A percentile compares a stretch with the other conserved stretches of the same genome.
These are phyloP conservation scores for Formica selysi DNA, from an alignment of 1,140 invertebrate genomes.

Conservation along the genomic window DNA sequence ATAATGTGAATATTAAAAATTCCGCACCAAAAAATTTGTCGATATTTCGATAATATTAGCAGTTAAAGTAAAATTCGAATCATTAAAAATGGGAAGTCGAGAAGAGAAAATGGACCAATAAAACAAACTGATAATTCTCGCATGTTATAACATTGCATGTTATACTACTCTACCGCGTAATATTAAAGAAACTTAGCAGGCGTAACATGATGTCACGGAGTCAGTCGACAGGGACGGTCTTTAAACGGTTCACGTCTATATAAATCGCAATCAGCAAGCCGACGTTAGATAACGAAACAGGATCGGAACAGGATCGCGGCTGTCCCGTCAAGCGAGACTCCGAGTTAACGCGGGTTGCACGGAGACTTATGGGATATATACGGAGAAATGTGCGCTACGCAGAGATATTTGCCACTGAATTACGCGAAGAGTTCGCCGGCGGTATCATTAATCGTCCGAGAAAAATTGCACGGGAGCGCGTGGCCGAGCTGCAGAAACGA, in stretches of 20 bases:
- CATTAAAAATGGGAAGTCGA: background rate
- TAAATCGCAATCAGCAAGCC: slow-evolving; percentile 64
- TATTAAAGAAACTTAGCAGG: background rate
- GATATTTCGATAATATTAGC: background rate
- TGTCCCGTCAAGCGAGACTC: slow-evolving; percentile 24
- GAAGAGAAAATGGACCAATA: background rate
- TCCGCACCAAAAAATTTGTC: background rate
- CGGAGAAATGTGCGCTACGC: no score
- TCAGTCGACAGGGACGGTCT: slow-evolving; percentile 18
- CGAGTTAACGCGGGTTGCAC: slow-evolving; percentile 5
- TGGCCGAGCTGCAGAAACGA: background rate
- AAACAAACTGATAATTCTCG: slow-evolving; percentile 8
- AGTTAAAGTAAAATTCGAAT: background rate
- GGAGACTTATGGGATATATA: slow-evolving; percentile 8
- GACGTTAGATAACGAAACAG: background rate
- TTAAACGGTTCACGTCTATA: slow-evolving; percentile 38
- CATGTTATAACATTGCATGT: background rate
- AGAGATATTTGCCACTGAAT: slow-evolving; percentile 38
- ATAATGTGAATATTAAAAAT: background rate
- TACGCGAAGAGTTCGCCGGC: slow-evolving; percentile 10
- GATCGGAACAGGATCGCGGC: background rate
- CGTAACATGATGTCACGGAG: slow-evolving; percentile 1
- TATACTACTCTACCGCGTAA: background rate
- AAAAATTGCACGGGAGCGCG: slow-evolving; percentile 33
- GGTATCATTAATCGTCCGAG: slow-evolving; percentile 44